phyloP scores from a whole-genome alignment of 2,113 vertebrate genomes.

The Sitta europaea region DNA sequence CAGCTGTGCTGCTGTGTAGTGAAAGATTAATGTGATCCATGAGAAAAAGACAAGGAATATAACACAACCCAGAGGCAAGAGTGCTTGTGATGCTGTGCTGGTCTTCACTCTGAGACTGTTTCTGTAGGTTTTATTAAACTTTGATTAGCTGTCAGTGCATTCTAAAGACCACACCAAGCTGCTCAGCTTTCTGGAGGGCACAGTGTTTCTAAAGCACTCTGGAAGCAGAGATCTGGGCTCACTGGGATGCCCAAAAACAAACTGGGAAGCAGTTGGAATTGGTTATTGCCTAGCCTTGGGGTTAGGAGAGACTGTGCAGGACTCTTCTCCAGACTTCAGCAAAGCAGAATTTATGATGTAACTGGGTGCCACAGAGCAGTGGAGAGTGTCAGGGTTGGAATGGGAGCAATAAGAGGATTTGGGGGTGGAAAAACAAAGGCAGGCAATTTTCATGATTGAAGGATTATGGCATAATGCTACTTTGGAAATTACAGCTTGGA shows the following conservation, averaged over 20 bases:
- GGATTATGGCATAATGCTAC: not conserved
- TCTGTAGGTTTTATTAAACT: constrained; percentile 17
- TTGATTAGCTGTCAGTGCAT: not conserved
- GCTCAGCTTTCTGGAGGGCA: not conserved
- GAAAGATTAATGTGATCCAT: constrained; percentile 4
- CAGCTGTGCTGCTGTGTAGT: not conserved
- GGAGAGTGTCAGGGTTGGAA: not conserved
- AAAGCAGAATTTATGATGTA: not conserved
- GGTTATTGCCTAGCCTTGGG: not conserved
- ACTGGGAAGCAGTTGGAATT: not conserved
- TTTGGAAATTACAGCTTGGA: not conserved
- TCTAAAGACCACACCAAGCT: not conserved
- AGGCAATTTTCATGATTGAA: not conserved
- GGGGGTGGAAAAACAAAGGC: not conserved
- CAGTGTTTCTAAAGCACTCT: not conserved
- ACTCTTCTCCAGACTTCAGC: not conserved
- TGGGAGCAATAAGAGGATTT: not conserved
- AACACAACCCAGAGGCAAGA: not conserved
- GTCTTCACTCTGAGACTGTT: not conserved
- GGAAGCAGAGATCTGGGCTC: not conserved
- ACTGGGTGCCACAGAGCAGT: not conserved
- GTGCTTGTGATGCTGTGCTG: not conserved
- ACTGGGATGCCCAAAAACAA: not conserved
- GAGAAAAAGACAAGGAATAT: not conserved
- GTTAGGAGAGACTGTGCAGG: not conserved